Evolutionary conservation across 2,113 vertebrate species (phyloP), one percentile per base, ranked within the genome.

Genomic region (Anolis carolinensis): DNA sequence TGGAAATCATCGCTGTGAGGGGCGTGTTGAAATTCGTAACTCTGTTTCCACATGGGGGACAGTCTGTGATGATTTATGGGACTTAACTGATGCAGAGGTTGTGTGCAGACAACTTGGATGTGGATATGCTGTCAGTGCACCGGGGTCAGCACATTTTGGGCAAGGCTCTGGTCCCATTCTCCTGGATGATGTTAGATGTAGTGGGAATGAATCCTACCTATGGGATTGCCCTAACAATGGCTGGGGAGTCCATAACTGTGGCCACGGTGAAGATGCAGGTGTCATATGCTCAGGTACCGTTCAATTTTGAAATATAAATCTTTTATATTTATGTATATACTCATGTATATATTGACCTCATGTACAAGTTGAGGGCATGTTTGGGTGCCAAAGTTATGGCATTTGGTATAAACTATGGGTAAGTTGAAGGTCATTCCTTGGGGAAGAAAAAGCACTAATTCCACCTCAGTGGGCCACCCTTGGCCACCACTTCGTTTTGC

Each of bases 21-120:
- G 83, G 4, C 65, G 83, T 59, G 83, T 85, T 34, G 83, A 85
- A 79, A 21, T 85, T n/a, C 2, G 10, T 10, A 0, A 2, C 59
- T 2, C 2, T 7, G 27, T 18, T 20, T 9, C 6, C 10, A 27
- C 0, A 8, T 79, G 62, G 75, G 83, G 83, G 8, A 79, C 83
- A 13, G 83, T 79, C 59, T 85, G 83, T 36, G 83, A 79, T 78
- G 63, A 78, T 70, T 50, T 3, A 1, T 85, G 83, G 83, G n/a
- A 79, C 48, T 23, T 70, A 1, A 23, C 2, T 4, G 65, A 79
- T 71, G 74, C 83, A 52, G 1, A 55, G 7, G 83, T 85, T 14
- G 83, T 85, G 27, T 85, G 83, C 32, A 68, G 32, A 13, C 75
- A 85, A 11, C 63, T 85, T 70, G 63, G 65, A 55, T 85, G 83